Conservation (phyloP, 2,797 vertebrate species). For the Epinephelus awoara region DNA sequence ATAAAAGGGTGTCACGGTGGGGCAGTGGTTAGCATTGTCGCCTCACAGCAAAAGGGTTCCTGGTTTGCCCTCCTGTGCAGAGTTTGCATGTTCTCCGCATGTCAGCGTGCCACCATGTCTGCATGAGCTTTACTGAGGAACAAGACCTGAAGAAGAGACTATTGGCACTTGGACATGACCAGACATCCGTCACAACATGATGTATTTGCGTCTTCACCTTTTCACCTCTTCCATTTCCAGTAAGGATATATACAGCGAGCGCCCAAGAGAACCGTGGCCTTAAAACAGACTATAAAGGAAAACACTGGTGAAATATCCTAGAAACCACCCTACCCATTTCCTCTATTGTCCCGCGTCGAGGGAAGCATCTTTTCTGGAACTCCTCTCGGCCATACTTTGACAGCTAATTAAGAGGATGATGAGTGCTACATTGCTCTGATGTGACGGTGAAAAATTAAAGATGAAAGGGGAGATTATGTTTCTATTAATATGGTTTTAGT, state of each 20-base stretch:
- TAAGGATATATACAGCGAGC: conserved; percentile 58
- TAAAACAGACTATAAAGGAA: conserved; percentile 66
- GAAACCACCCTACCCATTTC: conserved; percentile 65
- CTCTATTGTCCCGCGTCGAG: conserved; percentile 69
- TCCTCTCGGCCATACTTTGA: conserved; percentile 83
- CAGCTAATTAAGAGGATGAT: conserved; percentile 86
- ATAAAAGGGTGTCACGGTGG: background rate
- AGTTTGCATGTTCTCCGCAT: too few species aligned
- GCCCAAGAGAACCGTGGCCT: conserved; percentile 65
- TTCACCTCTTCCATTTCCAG: conserved; percentile 67
- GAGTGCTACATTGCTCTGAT: conserved; percentile 79
- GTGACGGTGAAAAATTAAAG: conserved; percentile 73
- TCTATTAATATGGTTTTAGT: conserved; percentile 75
- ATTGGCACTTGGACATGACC: conserved; percentile 52
- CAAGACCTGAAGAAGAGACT: conserved; percentile 48
- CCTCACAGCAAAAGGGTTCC: too few species aligned
- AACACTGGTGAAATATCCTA: conserved; percentile 73
- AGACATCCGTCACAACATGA: conserved; percentile 70
- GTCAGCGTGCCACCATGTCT: background rate
- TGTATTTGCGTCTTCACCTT: conserved; percentile 69
- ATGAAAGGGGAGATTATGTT: conserved; percentile 77
- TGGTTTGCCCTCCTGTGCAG: too few species aligned
- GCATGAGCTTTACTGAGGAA: conserved; percentile 18
- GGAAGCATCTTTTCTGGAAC: conserved; percentile 80
- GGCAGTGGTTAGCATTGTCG: too few species aligned